These are phyloP conservation scores for Enteromius treurensis DNA, from an alignment of 2,797 vertebrate species.

Conservation along the genomic window DNA sequence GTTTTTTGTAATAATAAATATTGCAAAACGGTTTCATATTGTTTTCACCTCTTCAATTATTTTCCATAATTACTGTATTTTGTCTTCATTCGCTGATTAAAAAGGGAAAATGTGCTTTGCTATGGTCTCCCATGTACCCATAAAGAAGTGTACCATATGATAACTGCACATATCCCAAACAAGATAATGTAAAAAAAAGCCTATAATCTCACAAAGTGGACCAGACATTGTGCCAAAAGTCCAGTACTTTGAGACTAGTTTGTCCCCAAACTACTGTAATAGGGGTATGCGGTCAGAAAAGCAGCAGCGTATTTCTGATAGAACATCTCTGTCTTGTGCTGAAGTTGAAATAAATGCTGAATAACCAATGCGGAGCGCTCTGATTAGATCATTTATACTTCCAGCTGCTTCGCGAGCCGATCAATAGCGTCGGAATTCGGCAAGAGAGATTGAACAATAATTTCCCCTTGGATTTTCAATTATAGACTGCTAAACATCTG, in stretches of 20 bases:
- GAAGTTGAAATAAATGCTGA: conserved; percentile 52
- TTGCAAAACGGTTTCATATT: neutral
- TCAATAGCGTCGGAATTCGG: conserved; percentile 61
- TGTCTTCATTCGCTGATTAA: neutral
- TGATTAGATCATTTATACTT: conserved; percentile 67
- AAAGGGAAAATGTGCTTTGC: neutral
- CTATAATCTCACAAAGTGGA: neutral
- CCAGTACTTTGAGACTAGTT: neutral
- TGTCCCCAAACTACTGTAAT: neutral
- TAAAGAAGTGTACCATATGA: neutral
- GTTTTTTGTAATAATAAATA: neutral
- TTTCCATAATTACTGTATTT: neutral
- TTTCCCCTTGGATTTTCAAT: conserved; percentile 65
- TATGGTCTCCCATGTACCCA: neutral
- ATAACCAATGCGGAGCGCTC: conserved; percentile 60
- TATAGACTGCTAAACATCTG: conserved; percentile 71
- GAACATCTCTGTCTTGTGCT: conserved; percentile 37
- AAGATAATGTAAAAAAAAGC: neutral
- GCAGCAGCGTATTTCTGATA: neutral
- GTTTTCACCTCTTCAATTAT: neutral
- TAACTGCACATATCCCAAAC: neutral
- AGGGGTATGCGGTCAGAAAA: neutral
- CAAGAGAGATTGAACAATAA: conserved; percentile 68
- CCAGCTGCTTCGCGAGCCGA: conserved; percentile 54
- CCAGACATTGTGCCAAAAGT: neutral